Evolutionary conservation across 2,797 vertebrate genomes (phyloP).

Genomic region (Rhadinocentrus ornatus): DNA sequence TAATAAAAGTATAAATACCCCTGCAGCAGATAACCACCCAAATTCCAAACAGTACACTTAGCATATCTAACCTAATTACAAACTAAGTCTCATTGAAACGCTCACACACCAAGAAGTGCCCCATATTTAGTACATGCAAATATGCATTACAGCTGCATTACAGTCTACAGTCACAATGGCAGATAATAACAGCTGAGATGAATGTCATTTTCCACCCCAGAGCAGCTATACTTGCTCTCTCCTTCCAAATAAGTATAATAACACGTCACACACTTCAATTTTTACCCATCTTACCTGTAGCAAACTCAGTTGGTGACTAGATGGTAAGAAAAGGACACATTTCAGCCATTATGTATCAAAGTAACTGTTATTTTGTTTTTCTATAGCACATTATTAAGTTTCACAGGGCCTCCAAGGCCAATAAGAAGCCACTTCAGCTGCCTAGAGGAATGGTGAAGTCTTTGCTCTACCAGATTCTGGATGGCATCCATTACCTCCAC

Average conservation of each 20-base stretch:
- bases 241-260: slow-evolving; percentile 50
- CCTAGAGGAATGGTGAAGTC: slow-evolving; percentile 99
- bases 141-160: slow-evolving; percentile 24
- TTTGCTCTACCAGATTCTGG: slow-evolving; percentile 99
- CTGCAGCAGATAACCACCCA: slow-evolving; percentile 2
- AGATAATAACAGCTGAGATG: slow-evolving; percentile 36
- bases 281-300: slow-evolving; percentile 27
- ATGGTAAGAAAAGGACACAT: slow-evolving; percentile 1
- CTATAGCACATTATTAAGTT: slow-evolving; percentile 99
- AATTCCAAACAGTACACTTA: neutral
- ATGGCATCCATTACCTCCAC: slow-evolving; percentile 99
- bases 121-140: slow-evolving; percentile 30
- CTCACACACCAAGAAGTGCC: slow-evolving; percentile 19
- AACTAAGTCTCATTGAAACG: slow-evolving; percentile 42
- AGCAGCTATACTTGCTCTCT: slow-evolving; percentile 44
- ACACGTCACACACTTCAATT: slow-evolving; percentile 49
- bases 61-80: too few species aligned
- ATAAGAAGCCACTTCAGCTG: slow-evolving; percentile 99
- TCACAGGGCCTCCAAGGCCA: slow-evolving; percentile 99
- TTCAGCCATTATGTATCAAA: slow-evolving; percentile 2
- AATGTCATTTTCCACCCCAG: slow-evolving; percentile 53
- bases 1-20: neutral
- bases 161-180: slow-evolving; percentile 41
- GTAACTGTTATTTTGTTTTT: slow-evolving; percentile 50
- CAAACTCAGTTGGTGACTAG: slow-evolving; percentile 18